Evolutionary conservation across 2,797 vertebrate species (phyloP).

Genomic region (Sebastes itinus): DNA sequence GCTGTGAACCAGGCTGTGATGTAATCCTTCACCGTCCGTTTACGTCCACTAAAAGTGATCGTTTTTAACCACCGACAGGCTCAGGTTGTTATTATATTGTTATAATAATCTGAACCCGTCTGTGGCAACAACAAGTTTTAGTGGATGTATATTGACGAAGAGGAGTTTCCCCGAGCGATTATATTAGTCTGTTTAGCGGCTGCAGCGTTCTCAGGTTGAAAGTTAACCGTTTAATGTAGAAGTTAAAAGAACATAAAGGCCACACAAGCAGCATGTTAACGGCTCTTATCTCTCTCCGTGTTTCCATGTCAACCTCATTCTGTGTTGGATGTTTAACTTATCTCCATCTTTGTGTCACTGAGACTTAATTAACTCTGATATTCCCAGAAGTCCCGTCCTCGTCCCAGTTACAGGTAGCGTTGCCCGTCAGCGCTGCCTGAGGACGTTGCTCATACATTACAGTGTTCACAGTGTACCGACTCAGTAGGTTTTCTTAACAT

Average conservation of each 20-base stretch:
- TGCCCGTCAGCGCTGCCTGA: conserved; percentile 6
- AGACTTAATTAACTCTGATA: neutral
- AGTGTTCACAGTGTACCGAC: conserved; percentile 58
- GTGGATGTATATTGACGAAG: too few relatives aligned
- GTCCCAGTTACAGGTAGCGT: neutral
- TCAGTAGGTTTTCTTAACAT: conserved; percentile 36
- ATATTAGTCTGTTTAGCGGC: too few relatives aligned
- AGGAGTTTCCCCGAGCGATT: too few relatives aligned
- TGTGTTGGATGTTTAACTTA: neutral
- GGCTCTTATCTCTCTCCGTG: neutral
- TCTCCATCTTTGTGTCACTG: neutral
- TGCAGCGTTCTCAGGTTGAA: too few relatives aligned
- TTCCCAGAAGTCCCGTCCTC: neutral
- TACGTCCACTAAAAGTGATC: too few relatives aligned
- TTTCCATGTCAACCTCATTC: neutral
- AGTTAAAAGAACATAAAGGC: neutral
- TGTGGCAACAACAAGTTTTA: too few relatives aligned
- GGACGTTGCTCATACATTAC: conserved; percentile 8
- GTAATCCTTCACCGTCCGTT: too few relatives aligned
- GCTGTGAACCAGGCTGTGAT: too few relatives aligned
- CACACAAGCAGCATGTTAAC: neutral
- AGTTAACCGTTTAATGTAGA: neutral
- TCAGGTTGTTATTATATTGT: too few relatives aligned
- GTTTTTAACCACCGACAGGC: too few relatives aligned
- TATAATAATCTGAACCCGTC: too few relatives aligned